phyloP scores from a whole-genome alignment of 1,140 invertebrate genomes.

The Palaemon carinicauda region DNA sequence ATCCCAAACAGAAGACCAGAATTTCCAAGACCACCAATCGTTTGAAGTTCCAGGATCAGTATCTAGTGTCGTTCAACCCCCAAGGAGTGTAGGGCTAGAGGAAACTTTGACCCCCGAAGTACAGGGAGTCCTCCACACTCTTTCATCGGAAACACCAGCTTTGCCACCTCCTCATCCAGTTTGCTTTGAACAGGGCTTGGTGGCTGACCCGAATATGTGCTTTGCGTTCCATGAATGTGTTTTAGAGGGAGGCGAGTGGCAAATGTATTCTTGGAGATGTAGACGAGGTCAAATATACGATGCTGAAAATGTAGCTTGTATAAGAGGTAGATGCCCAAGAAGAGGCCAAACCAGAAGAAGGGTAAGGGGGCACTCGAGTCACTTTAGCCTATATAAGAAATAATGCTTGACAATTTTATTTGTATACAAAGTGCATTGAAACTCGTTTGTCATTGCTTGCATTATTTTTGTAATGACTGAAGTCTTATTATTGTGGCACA shows the following conservation, averaged over 20 bases:
- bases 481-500: no score
- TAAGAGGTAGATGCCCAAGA: conserved; percentile 24
- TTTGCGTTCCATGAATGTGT: conserved; percentile 44
- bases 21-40: no score
- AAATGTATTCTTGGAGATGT: conserved; percentile 45
- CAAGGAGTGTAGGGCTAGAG: no score
- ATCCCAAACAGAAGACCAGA: no score
- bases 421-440: background rate
- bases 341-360: background rate
- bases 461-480: no score
- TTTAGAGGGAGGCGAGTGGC: conserved; percentile 18
- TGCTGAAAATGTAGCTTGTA: conserved; percentile 11
- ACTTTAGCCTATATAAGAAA: background rate
- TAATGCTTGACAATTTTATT: background rate
- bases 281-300: conserved; percentile 20
- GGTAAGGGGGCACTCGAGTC: background rate
- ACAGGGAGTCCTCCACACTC: background rate
- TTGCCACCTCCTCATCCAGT: conserved; percentile 33
- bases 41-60: no score
- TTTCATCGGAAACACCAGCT: background rate
- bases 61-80: no score
- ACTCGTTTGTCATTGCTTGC: no score
- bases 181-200: conserved; percentile 27
- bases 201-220: conserved; percentile 1
- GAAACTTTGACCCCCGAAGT: background rate